Base-by-base conservation (phyloP, 2,888 invertebrate species). In the Gymnosoma rotundatum region DNA sequence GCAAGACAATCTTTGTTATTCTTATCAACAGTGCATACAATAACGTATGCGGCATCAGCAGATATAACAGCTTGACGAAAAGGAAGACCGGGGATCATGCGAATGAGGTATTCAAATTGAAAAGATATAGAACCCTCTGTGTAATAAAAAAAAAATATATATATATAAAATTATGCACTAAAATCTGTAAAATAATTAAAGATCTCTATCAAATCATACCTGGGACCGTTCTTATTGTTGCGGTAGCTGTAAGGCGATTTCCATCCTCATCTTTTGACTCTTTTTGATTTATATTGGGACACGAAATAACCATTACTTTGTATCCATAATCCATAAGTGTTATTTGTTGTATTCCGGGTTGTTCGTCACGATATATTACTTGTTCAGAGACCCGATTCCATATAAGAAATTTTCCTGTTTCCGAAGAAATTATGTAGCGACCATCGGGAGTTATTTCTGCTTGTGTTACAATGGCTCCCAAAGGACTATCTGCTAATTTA, bases 401-500 rank as follows among this genome's bases (percentile, higher is more conserved):
- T 83, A 98, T 94, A 0, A 98, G 93, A 48, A 98, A 94, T 90
- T 97, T 96, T 0, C 98, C 98, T 0, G 98, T 98, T 90, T 99
- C 99, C 0, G 97, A 96, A 0, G 98, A 97, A 16, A 98, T 94
- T 0, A 98, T 97, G 88, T 96, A 92, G 9, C 95, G 95, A 36
- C 97, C 98, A 89, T 95, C 95, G 0, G 96, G 95, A 0, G 98
- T 98, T 66, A 98, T 96, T 64, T 95, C 94, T 0, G 98, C 98
- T 87, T 98, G 97, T 0, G 98, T 98, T 0, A 99, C 97, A 87
- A 98, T 98, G 9, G 98, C 98, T 0, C 98, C 98, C 3, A 98
- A 93, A 0, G 98, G 97, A 86, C 97, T 97, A 88, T 98, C 98
- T 0, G 98, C 97, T 45, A 98, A 93, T 90, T 97, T 97, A 0